phyloP scores from a whole-genome alignment of 2,113 vertebrate genomes.

The Lota lota region DNA sequence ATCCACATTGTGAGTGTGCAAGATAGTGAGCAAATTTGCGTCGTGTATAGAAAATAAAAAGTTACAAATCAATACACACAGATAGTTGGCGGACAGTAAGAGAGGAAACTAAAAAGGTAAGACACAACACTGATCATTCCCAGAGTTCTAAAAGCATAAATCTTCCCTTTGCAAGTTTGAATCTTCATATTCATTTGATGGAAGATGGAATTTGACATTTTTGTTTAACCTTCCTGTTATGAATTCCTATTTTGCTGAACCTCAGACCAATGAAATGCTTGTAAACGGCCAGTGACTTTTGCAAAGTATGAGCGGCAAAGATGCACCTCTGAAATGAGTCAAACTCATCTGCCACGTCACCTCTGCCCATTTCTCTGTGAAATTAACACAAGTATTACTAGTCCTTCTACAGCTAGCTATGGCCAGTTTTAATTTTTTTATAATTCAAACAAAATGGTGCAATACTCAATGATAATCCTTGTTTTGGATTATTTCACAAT shows the following conservation, averaged over 20 bases:
- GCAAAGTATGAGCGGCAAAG: conserved; percentile 74
- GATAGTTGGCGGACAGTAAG: conserved; percentile 68
- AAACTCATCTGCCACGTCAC: conserved; percentile 80
- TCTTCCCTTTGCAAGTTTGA: conserved; percentile 90
- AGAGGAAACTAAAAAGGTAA: conserved; percentile 69
- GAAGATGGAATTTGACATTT: conserved; percentile 80
- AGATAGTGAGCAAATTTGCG: conserved; percentile 84
- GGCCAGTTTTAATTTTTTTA: conserved; percentile 77
- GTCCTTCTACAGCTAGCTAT: conserved; percentile 78
- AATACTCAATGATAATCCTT: conserved; percentile 83
- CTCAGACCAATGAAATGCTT: conserved; percentile 71
- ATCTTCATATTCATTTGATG: conserved; percentile 72
- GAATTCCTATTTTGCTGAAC: conserved; percentile 74
- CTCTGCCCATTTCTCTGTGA: conserved; percentile 63
- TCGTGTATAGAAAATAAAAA: conserved; percentile 61
- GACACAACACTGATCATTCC: conserved; percentile 90
- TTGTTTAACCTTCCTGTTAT: conserved; percentile 61
- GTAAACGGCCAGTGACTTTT: conserved; percentile 73
- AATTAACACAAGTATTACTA: conserved; percentile 61
- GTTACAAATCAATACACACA: conserved; percentile 60
- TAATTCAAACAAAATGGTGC: conserved; percentile 85
- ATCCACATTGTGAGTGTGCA: conserved; percentile 88
- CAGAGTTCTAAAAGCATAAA: conserved; percentile 92
- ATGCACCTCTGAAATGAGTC: conserved; percentile 91
- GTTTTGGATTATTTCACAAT: conserved; percentile 87